phyloP scores from a whole-genome alignment of 53 echinoderm and acorn worm species.

The Henricia sp. region DNA sequence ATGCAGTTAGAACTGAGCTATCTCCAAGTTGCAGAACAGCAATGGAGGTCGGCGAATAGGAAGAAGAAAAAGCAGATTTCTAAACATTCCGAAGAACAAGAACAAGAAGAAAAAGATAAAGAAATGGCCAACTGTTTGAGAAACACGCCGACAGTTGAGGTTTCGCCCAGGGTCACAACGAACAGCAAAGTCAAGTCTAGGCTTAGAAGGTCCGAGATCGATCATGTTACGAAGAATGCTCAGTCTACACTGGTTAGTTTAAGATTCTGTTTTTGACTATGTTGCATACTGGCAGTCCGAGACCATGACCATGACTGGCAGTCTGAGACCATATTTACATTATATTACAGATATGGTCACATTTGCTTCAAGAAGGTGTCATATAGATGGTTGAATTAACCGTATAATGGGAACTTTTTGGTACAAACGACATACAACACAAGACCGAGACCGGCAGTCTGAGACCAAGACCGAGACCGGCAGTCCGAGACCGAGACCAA shows the following conservation, averaged over 20 bases:
- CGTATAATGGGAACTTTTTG: too few species aligned
- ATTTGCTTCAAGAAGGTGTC: too few species aligned
- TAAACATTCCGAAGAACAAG: background rate
- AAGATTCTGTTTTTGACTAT: background rate
- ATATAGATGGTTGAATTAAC: too few species aligned
- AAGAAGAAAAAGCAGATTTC: background rate
- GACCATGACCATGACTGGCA: too few species aligned
- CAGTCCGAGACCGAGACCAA: too few species aligned
- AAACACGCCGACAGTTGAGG: background rate
- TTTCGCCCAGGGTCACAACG: constrained; percentile 25
- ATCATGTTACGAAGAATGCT: constrained; percentile 50
- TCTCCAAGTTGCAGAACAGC: constrained; percentile 60
- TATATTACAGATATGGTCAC: too few species aligned
- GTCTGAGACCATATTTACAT: too few species aligned
- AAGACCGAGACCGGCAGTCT: too few species aligned
- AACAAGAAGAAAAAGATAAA: background rate
- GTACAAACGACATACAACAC: too few species aligned
- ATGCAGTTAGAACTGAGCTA: constrained; percentile 65
- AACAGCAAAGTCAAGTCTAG: constrained; percentile 60
- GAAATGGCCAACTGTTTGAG: too few species aligned
- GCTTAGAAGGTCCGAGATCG: constrained; percentile 44
- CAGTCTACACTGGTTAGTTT: constrained; percentile 56
- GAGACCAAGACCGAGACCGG: too few species aligned
- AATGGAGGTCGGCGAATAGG: constrained; percentile 11
- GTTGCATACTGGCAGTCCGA: too few species aligned